phyloP scores from a whole-genome alignment of 1,140 invertebrate species.

The Lepidurus couesii region DNA sequence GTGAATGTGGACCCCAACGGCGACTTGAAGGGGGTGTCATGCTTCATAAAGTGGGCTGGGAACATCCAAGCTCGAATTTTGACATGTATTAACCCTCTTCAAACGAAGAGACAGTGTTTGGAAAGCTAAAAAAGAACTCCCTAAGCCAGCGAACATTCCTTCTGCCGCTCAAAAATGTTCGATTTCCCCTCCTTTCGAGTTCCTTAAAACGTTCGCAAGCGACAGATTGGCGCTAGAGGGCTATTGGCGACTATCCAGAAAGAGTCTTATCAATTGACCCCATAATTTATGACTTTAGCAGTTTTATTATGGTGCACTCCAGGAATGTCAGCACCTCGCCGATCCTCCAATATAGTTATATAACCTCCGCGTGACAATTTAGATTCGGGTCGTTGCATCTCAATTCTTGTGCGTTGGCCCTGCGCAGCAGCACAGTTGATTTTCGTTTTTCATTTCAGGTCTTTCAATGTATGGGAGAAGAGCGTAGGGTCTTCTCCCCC shows the following conservation, averaged over 20 bases:
- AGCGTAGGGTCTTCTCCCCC: not conserved
- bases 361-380: slow-evolving; percentile 8
- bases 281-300: not conserved
- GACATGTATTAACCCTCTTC: slow-evolving; percentile 13
- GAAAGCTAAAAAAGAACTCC: not conserved
- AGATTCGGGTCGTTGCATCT: not conserved
- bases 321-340: not conserved
- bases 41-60: slow-evolving; percentile 18
- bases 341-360: not conserved
- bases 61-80: not conserved
- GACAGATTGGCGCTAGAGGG: not conserved
- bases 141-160: not conserved
- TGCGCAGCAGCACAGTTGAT: not conserved
- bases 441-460: not conserved
- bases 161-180: not conserved
- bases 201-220: not conserved
- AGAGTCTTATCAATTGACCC: slow-evolving; percentile 3
- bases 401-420: not conserved
- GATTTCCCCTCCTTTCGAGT: not conserved
- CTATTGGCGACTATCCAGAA: not conserved
- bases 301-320: not conserved
- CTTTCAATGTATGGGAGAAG: not conserved
- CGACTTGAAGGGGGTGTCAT: slow-evolving; percentile 19
- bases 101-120: not conserved
- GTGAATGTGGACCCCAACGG: slow-evolving; percentile 13